Percentiles rank a stretch among this genome's conserved stretches.
phyloP scores from a whole-genome alignment of 2,888 invertebrate genomes.

The Patella pellucida region DNA sequence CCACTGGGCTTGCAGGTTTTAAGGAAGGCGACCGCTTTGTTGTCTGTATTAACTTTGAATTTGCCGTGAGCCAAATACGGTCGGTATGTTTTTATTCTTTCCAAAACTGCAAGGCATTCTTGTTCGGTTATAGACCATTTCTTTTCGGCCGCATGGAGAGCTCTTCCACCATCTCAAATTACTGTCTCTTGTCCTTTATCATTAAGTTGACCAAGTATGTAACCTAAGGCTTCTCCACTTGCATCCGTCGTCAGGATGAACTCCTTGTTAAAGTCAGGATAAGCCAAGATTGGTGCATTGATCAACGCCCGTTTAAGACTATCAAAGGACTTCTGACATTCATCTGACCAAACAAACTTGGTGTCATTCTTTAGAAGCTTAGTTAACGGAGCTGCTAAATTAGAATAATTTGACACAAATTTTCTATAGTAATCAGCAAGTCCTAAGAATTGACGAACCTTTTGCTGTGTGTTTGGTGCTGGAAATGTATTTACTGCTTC shows the following conservation, averaged over 20 bases:
- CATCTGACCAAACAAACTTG: conserved; percentile 35
- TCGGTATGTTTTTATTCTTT: conserved; percentile 37
- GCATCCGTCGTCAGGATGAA: conserved; percentile 37
- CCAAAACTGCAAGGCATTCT: conserved; percentile 39
- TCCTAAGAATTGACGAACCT: conserved; percentile 33
- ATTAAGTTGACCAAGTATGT: conserved; percentile 30
- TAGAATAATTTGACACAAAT: conserved; percentile 35
- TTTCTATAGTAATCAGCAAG: conserved; percentile 34
- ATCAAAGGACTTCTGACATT: conserved; percentile 32
- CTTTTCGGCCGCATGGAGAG: conserved; percentile 30
- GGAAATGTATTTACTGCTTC: conserved; percentile 24
- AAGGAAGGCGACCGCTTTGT: conserved; percentile 36
- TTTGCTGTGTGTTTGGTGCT: conserved; percentile 28
- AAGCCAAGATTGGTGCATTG: conserved; percentile 34
- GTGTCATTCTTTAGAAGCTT: conserved; percentile 30
- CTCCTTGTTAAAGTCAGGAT: conserved; percentile 33
- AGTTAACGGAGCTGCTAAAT: conserved; percentile 36
- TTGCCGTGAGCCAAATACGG: conserved; percentile 35
- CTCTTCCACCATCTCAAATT: conserved; percentile 34
- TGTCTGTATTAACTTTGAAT: conserved; percentile 42
- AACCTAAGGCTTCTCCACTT: conserved; percentile 31
- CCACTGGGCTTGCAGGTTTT: conserved; percentile 32
- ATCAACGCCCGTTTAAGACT: conserved; percentile 26
- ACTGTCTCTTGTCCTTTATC: too few species aligned
- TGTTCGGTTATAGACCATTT: conserved; percentile 35